Base-by-base conservation (phyloP, 2,888 invertebrate genomes). In the Rhagophthalmus giganteus region DNA sequence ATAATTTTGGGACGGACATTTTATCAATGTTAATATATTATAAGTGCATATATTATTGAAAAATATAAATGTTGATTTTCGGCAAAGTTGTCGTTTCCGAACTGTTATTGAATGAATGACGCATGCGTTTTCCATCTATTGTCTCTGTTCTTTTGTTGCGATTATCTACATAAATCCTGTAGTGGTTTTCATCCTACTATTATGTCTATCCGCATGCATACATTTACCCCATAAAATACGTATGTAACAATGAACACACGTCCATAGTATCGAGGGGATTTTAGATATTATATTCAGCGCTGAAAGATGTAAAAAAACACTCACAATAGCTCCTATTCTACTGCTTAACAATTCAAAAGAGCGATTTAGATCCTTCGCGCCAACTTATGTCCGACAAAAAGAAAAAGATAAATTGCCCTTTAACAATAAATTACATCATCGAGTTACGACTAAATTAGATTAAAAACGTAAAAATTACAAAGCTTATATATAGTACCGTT, bases 121-220 rank as follows among this genome's bases (percentile, higher is more conserved):
- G 52, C 40, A 52, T 52, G 41, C 45, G 51, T 37, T 54, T 54
- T 60, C 57, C 52, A 56, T 49, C 59, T 49, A 64, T 63, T 62
- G 63, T 63, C 61, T 63, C 58, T 57, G 62, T 66, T 62, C 66
- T 64, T 65, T 65, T 64, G 63, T 64, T 60, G 59, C 61, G 62
- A 66, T 64, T 64, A 64, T 66, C 63, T 64, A 59, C 64, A 62
- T 64, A 64, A 64, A 64, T 64, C 63, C 63, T 57, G 61, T 60
- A 58, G 60, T 46, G 61, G 57, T 61, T 53, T 63, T 62, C 63
- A 62, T 66, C 63, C 64, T 61, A 66, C 63, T 66, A 64, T 66
- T 64, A 65, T 63, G 63, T 62, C 63, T 63, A 60, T 63, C 62
- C 61, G 58, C 61, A 55, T 61, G 59, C 60, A 61, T 62, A 59